Evolutionary conservation across 1,140 invertebrate species (phyloP).

Genomic region (Drosophila oshimai): DNA sequence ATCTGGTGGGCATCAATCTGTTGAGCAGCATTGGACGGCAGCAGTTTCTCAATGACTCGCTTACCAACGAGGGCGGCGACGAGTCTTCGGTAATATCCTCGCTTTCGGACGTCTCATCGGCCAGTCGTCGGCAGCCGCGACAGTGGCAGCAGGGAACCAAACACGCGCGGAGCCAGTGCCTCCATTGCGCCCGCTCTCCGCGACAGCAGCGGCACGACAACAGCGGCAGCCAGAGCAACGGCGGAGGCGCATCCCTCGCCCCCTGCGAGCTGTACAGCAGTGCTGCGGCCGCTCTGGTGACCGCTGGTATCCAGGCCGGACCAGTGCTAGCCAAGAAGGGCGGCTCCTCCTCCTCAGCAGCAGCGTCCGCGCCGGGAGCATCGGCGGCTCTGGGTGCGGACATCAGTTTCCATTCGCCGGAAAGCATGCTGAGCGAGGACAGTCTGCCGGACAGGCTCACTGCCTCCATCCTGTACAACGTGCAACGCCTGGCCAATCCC

Average conservation of each 20-base stretch:
- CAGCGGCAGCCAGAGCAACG: constrained; percentile 16
- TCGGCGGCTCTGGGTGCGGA: constrained; percentile 54
- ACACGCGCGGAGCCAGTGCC: constrained; percentile 69
- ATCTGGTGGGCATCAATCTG: constrained; percentile 64
- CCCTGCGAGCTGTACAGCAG: constrained; percentile 61
- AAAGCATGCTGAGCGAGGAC: constrained; percentile 80
- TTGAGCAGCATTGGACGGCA: constrained; percentile 50
- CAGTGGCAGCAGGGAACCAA: constrained; percentile 63
- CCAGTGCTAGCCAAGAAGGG: constrained; percentile 36
- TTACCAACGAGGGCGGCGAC: constrained; percentile 75
- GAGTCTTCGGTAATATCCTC: constrained; percentile 75
- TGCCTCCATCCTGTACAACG: constrained; percentile 86
- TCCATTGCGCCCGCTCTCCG: constrained; percentile 63
- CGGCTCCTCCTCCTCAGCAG: neutral
- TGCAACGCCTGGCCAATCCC: constrained; percentile 88
- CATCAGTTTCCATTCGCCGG: constrained; percentile 77
- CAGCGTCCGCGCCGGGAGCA: neutral
- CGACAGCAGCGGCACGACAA: constrained; percentile 46
- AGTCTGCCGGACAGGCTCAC: constrained; percentile 76
- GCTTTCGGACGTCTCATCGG: constrained; percentile 73
- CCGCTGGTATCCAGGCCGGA: constrained; percentile 53
- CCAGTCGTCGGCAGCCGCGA: constrained; percentile 52
- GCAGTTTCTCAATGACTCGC: constrained; percentile 72
- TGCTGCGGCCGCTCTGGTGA: constrained; percentile 53
- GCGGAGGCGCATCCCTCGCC: constrained; percentile 5